Evolutionary conservation across 2,113 vertebrate genomes (phyloP), one percentile per base, ranked within the genome.

Genomic region (Ophiodon elongatus): DNA sequence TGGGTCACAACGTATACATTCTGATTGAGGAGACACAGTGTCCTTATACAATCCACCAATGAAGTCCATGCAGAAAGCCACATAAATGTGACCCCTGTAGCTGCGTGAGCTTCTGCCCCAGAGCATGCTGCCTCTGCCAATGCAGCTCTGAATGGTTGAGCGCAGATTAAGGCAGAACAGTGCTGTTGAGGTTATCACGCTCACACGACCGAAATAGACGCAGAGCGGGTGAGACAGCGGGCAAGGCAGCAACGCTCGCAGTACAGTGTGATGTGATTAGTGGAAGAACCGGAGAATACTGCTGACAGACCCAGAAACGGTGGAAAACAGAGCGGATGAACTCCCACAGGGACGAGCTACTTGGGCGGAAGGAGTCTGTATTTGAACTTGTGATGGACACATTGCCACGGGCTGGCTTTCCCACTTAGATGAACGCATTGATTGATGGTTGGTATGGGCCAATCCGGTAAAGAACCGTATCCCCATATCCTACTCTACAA

Each of bases 101-200:
- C 74, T 52, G 76, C 45, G 67, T 25, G 80, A 82, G 82, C 79
- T 43, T 68, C 73, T 47, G 74, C 80, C 87, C 80, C 41, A 14
- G 64, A 85, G 81, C 82, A 91, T 29, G 82, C 65, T 39, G 60
- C 71, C 73, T 47, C 88, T 78, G 84, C 84, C 87, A 83, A 25
- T 50, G 82, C 80, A 52, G 86, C 85, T 89, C 83, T 69, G 76
- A 90, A 91, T 86, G 88, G 90, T 73, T 82, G 89, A 88, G 86
- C 79, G 69, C 86, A 94, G 93, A 95, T 94, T 94, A 94, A 93
- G 91, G 89, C 84, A 65, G 93, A 94, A 84, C 91, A 91, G 86
- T 93, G 91, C 90, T 87, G 92, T 94, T 82, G 92, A 93, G 95
- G 95, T 96, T 96, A 96, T 96, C 95, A 86, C 80, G 76, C 92